Conservation (phyloP, 2,113 vertebrate species). For the Origma solitaria region DNA sequence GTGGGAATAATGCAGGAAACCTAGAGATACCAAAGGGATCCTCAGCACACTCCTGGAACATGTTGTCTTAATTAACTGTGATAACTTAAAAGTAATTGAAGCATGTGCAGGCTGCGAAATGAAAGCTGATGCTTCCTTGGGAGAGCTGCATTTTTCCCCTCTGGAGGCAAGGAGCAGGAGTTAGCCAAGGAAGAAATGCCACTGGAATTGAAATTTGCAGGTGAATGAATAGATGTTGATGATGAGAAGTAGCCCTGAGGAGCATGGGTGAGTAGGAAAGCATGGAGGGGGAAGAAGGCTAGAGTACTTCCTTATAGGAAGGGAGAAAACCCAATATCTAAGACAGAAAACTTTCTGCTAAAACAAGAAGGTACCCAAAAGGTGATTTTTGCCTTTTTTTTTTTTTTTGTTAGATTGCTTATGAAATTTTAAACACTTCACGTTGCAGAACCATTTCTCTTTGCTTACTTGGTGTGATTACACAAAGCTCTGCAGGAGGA, state of each 20-base stretch:
- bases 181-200: background rate
- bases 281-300: background rate
- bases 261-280: background rate
- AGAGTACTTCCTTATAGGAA: background rate
- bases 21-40: background rate
- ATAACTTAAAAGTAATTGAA: background rate
- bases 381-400: background rate
- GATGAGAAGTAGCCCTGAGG: background rate
- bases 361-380: background rate
- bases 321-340: background rate
- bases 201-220: background rate
- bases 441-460: background rate
- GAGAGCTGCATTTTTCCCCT: background rate
- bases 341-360: background rate
- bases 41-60: background rate
- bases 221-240: background rate
- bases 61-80: background rate
- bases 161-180: background rate
- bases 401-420: background rate
- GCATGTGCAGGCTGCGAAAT: background rate
- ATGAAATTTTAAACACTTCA: slow-evolving; percentile 7
- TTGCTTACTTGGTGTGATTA: slow-evolving; percentile 23
- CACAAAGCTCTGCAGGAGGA: slow-evolving; percentile 14
- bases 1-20: background rate
- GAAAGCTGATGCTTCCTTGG: background rate